Conservation (phyloP, 2,797 vertebrate genomes). For the Platyrinchus mystaceus region DNA sequence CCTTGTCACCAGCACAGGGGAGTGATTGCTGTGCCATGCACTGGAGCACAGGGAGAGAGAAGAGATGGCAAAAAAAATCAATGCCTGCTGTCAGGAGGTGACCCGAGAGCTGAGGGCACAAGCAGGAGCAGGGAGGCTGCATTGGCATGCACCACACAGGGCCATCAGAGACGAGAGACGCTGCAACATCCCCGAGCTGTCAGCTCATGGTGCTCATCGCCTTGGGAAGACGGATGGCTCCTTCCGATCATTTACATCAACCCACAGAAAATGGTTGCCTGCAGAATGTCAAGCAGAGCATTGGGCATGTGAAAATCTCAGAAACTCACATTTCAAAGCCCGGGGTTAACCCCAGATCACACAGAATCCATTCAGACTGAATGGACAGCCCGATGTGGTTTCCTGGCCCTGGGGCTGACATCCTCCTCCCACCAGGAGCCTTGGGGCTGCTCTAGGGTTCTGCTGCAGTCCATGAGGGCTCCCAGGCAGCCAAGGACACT, state of each 20-base stretch:
- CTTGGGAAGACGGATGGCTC: neutral
- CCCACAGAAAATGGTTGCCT: neutral
- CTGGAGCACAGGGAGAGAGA: neutral
- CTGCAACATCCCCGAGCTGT: slow-evolving; percentile 25
- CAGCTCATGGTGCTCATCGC: neutral
- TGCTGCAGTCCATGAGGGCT: neutral
- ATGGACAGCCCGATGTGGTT: neutral
- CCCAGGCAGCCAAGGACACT: neutral
- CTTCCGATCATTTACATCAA: neutral
- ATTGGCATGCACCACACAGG: neutral
- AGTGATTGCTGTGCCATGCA: neutral
- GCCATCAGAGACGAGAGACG: neutral
- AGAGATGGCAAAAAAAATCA: neutral
- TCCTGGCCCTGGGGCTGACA: neutral
- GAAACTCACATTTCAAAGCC: neutral
- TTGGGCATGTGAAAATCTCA: neutral
- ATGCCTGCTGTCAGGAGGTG: neutral
- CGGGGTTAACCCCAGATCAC: neutral
- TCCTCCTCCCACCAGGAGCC: neutral
- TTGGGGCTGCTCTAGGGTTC: neutral
- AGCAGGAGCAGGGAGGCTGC: neutral
- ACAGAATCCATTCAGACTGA: neutral
- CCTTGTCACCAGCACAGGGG: neutral
- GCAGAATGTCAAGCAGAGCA: slow-evolving; percentile 11
- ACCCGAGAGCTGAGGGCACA: neutral